These are phyloP conservation scores for Mimachlamys varia DNA, from an alignment of 2,888 invertebrate species.

Conservation along the genomic window DNA sequence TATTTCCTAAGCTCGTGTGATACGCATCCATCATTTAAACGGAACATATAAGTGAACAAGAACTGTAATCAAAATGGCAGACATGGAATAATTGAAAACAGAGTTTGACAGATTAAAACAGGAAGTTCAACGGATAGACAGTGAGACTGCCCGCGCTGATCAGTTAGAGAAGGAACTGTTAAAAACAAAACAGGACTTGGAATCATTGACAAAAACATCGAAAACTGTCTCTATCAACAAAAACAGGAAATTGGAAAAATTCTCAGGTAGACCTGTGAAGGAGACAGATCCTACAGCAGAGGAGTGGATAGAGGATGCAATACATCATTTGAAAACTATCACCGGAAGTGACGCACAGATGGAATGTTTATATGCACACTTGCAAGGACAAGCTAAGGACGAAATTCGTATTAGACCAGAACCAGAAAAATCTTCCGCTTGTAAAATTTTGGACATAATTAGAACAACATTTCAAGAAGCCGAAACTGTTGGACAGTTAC, in stretches of 20 bases:
- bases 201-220: background rate
- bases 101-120: background rate
- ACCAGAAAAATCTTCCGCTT: slow-evolving; percentile 40
- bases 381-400: slow-evolving; percentile 44
- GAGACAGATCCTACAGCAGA: slow-evolving; percentile 35
- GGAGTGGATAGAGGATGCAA: slow-evolving; percentile 46
- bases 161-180: background rate
- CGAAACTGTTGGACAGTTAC: slow-evolving; percentile 46
- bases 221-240: slow-evolving; percentile 40
- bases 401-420: slow-evolving; percentile 38
- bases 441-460: slow-evolving; percentile 45
- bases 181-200: background rate
- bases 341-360: slow-evolving; percentile 37
- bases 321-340: slow-evolving; percentile 44
- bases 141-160: background rate
- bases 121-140: background rate
- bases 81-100: background rate
- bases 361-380: slow-evolving; percentile 42
- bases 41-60: background rate
- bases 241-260: slow-evolving; percentile 46
- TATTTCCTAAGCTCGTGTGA: background rate
- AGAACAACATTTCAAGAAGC: slow-evolving; percentile 40
- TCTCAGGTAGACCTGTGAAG: slow-evolving; percentile 39
- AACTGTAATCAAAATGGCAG: background rate
- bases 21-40: background rate